Percentiles rank a stretch among this genome's conserved stretches.
phyloP scores from a whole-genome alignment of 1,140 invertebrate species.

The Drosophila oshimai region DNA sequence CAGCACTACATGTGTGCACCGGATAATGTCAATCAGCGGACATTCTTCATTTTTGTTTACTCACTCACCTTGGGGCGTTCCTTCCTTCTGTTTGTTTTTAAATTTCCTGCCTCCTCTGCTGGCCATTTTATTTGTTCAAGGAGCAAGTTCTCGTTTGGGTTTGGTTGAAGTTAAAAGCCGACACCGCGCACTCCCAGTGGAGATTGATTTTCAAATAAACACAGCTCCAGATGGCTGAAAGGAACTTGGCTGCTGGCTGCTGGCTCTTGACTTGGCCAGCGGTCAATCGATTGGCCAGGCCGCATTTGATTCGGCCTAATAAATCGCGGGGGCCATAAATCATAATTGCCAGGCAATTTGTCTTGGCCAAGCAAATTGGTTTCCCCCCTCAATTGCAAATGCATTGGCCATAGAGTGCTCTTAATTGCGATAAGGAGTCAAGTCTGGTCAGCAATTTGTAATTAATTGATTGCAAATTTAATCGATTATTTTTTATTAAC shows the following conservation, averaged over 20 bases:
- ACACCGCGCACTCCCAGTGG: constrained; percentile 21
- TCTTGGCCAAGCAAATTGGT: neutral
- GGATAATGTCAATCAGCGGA: constrained; percentile 78
- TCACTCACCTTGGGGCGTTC: constrained; percentile 40
- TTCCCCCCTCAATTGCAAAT: neutral
- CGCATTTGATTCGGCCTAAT: constrained; percentile 14
- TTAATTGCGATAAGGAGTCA: constrained; percentile 35
- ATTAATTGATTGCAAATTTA: neutral
- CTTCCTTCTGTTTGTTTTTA: constrained; percentile 58
- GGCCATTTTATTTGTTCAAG: constrained; percentile 60
- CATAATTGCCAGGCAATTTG: constrained; percentile 32
- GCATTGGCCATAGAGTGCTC: neutral
- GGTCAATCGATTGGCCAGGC: constrained; percentile 39
- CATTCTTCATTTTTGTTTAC: constrained; percentile 78
- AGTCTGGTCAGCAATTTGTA: neutral
- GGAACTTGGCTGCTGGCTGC: too few species aligned
- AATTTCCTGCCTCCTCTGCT: constrained; percentile 40
- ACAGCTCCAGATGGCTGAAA: neutral
- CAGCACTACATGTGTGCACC: constrained; percentile 29
- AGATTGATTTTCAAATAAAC: constrained; percentile 69
- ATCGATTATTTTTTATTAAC: neutral
- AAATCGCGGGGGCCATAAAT: neutral
- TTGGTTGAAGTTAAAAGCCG: neutral
- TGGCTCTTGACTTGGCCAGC: neutral
- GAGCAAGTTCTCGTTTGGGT: neutral